Conservation (phyloP, 2,113 vertebrate species). For the Ophthalmolycus amberensis region DNA sequence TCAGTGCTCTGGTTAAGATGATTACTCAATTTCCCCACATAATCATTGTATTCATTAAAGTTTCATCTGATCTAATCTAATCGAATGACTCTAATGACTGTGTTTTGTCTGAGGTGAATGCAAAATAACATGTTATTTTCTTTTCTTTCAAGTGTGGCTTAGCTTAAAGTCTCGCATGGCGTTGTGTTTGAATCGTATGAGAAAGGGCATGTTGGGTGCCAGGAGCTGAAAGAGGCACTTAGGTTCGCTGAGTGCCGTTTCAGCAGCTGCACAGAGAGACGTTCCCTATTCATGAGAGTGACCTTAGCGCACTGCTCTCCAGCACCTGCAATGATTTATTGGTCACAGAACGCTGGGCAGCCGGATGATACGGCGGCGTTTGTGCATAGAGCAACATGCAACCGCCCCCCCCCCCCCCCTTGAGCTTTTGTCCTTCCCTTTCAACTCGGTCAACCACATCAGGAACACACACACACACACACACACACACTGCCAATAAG, state of each 20-base stretch:
- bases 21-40: background rate
- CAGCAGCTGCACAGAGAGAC: conserved; percentile 55
- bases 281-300: conserved; percentile 73
- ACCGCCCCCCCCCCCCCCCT: background rate
- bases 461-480: background rate
- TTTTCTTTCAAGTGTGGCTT: background rate
- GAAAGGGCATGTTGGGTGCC: conserved; percentile 33
- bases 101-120: conserved; percentile 16
- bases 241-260: conserved; percentile 53
- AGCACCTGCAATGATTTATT: conserved; percentile 74
- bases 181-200: conserved; percentile 28
- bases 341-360: conserved; percentile 56
- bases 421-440: conserved; percentile 60
- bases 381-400: conserved; percentile 49
- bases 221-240: conserved; percentile 56
- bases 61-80: conserved; percentile 11
- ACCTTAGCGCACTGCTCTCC: conserved; percentile 69
- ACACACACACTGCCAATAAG: background rate
- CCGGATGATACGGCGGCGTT: conserved; percentile 41
- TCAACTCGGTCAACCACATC: conserved; percentile 24
- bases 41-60: conserved; percentile 3
- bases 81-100: background rate
- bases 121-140: background rate
- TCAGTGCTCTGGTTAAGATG: background rate
- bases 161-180: background rate